Percentiles rank a stretch among this genome's conserved stretches.
phyloP scores from a whole-genome alignment of 2,797 vertebrate species.

The Catamblyrhynchus diadema region DNA sequence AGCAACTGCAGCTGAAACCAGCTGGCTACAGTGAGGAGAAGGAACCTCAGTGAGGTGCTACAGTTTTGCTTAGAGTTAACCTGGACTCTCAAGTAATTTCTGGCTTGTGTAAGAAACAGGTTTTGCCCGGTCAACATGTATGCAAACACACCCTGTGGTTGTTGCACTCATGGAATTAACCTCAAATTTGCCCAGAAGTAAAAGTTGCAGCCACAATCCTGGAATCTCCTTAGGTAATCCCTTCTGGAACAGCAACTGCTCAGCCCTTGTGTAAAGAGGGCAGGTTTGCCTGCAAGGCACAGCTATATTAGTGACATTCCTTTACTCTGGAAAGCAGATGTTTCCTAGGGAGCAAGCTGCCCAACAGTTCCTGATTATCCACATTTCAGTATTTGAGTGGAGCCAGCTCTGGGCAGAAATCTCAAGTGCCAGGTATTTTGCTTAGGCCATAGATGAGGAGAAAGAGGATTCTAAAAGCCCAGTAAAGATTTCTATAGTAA shows the following conservation, averaged over 20 bases:
- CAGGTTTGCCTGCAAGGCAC: neutral
- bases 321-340: neutral
- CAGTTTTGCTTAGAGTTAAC: neutral
- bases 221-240: neutral
- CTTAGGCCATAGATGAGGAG: neutral
- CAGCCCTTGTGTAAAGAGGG: neutral
- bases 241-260: neutral
- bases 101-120: neutral
- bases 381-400: neutral
- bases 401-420: neutral
- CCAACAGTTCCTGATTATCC: neutral
- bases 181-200: neutral
- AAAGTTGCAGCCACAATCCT: neutral
- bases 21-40: neutral
- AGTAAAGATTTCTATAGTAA: neutral
- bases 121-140: neutral
- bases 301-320: neutral
- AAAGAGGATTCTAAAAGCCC: neutral
- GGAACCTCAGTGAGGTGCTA: neutral
- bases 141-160: neutral
- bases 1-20: neutral
- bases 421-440: neutral
- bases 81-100: neutral
- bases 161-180: neutral
- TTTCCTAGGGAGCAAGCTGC: neutral